Conservation (phyloP, 2,113 vertebrate species). For the Neotragus pygmaeus region DNA sequence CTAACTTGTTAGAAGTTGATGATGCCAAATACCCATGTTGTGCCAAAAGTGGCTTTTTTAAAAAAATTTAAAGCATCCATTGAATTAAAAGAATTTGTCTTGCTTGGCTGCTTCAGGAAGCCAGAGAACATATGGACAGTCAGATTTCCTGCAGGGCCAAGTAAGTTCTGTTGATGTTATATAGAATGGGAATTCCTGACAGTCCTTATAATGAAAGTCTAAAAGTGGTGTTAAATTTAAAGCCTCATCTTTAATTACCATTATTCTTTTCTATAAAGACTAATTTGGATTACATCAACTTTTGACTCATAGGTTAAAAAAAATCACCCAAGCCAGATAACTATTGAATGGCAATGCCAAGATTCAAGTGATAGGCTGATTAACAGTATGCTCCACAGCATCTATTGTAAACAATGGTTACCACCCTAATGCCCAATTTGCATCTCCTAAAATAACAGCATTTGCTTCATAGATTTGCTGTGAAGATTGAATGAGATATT, state of each 20-base stretch:
- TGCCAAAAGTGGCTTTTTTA: background rate
- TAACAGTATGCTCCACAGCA: background rate
- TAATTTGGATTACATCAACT: conserved; percentile 88
- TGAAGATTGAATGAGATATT: background rate
- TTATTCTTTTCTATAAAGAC: conserved; percentile 77
- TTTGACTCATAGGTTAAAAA: conserved; percentile 53
- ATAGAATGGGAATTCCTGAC: background rate
- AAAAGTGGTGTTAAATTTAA: background rate
- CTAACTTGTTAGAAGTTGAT: background rate
- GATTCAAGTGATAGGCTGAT: background rate
- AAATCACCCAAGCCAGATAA: background rate
- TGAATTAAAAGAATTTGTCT: background rate
- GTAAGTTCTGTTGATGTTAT: background rate
- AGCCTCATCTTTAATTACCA: background rate
- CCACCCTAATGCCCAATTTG: background rate
- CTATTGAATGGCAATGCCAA: background rate
- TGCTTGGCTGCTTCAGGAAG: background rate
- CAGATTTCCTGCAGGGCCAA: background rate
- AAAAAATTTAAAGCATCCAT: conserved; percentile 47
- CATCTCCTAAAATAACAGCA: background rate
- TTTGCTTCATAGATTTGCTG: background rate
- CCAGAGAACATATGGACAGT: background rate
- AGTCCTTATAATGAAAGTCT: background rate
- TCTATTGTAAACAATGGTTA: background rate
- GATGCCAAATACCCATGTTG: background rate